Conservation (phyloP, 2,797 vertebrate genomes). For the Hemibagrus guttatus region DNA sequence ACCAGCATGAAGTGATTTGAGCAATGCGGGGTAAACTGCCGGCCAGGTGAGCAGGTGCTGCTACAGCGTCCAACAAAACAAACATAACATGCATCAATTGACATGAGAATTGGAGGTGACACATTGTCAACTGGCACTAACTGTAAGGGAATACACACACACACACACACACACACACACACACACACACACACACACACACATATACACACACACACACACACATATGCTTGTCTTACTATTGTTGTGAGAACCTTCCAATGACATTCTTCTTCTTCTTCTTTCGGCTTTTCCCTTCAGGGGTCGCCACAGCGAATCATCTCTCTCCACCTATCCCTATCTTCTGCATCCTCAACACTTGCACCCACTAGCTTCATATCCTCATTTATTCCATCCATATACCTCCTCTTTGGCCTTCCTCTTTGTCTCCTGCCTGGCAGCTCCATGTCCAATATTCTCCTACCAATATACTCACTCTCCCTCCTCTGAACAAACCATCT, state of each 20-base stretch:
- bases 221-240: constrained; percentile 9
- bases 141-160: constrained; percentile 17
- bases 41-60: constrained; percentile 63
- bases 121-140: constrained; percentile 58
- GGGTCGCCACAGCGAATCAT: too few species aligned
- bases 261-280: too few species aligned
- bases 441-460: too few species aligned
- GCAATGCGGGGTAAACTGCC: neutral
- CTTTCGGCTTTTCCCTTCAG: too few species aligned
- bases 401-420: too few species aligned
- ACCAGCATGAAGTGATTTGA: neutral
- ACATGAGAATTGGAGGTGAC: constrained; percentile 59
- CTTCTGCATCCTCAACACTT: too few species aligned
- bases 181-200: constrained; percentile 9
- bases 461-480: too few species aligned
- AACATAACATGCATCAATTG: constrained; percentile 63
- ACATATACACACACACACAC: constrained; percentile 20
- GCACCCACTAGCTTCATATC: too few species aligned
- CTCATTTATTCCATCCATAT: too few species aligned
- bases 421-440: too few species aligned
- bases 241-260: neutral
- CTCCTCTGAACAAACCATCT: too few species aligned
- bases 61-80: constrained; percentile 63
- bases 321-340: too few species aligned
- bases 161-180: constrained; percentile 19